These are phyloP conservation scores for Arenaria interpres DNA, from an alignment of 2,113 vertebrate species.

Conservation along the genomic window DNA sequence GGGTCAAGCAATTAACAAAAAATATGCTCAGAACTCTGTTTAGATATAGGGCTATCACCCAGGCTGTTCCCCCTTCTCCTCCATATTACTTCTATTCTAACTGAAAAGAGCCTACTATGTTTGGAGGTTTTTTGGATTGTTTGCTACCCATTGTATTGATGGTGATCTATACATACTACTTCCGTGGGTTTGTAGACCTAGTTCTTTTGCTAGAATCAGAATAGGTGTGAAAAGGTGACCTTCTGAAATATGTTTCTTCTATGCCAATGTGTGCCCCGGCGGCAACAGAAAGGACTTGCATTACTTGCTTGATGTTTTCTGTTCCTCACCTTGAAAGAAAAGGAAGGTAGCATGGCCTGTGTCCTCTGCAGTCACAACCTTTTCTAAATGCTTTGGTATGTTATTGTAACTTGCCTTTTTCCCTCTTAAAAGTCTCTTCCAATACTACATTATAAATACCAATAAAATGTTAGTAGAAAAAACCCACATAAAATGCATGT, in stretches of 20 bases:
- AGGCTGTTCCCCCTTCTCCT: neutral
- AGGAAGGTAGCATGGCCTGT: neutral
- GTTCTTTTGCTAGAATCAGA: neutral
- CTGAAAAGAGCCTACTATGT: neutral
- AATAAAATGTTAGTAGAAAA: conserved; percentile 61
- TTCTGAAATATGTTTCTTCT: neutral
- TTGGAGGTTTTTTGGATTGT: neutral
- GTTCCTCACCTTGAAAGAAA: neutral
- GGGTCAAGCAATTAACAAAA: neutral
- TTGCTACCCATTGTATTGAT: neutral
- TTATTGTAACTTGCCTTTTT: conserved; percentile 55
- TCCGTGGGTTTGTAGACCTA: neutral
- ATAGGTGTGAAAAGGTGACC: neutral
- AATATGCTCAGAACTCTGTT: neutral
- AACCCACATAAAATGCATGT: conserved; percentile 33
- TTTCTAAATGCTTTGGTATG: conserved; percentile 38
- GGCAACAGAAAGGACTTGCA: neutral
- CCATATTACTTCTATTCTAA: neutral
- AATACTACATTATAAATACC: conserved; percentile 57
- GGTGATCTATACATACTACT: neutral
- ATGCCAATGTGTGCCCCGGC: neutral
- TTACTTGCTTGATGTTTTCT: neutral
- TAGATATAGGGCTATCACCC: neutral
- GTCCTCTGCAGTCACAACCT: neutral
- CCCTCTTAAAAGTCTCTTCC: conserved; percentile 50